Evolutionary conservation across 2,797 vertebrate genomes (phyloP), one percentile per base, ranked within the genome.

Genomic region (Trachurus trachurus): DNA sequence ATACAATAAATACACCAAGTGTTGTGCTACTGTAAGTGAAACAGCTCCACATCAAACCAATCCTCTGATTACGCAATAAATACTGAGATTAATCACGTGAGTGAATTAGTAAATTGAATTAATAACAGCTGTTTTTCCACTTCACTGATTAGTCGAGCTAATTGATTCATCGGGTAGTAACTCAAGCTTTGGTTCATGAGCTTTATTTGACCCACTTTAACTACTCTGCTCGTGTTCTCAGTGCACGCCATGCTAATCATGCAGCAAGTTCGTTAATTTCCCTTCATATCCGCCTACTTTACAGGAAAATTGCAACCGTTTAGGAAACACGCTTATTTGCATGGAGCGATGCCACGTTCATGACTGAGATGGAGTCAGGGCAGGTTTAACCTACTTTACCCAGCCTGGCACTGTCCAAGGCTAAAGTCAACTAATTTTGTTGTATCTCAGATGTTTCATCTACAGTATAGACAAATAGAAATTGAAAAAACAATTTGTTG

Each of bases 91-190:
- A 50, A 19, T 49, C 13, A 49, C 16, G 19, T 54, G 5, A 19
- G 49, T 34, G 6, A 22, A 67, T 60, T n/a, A 26, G 22, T 7
- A 50, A 59, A 49, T n/a, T 34, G 37, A 45, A 70, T 50, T 21
- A 42, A 50, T 44, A 39, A 39, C 12, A 16, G 26, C 39, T 54
- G 26, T 61, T 68, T 45, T 44, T 49, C 22, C 58, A 40, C 22
- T 64, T 59, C 17, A 29, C 22, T 54, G 47, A 65, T 74, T 65
- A 21, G 44, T 45, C 60, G 21, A 50, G 47, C 34, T 22, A 67
- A 56, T 40, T 53, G 47, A 71, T 45, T 53, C 54, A 45, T 56
- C 4, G 1, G 17, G 19, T 26, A 15, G 60, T 26, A n/a, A 44
- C 16, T 45, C 26, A n/a, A 31, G 34, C 53, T 71, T 49, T 59